Percentiles rank a stretch among this genome's conserved stretches.
Conservation (phyloP, 64 coral and sea anemone species). For the Stichodactyla helianthus region DNA sequence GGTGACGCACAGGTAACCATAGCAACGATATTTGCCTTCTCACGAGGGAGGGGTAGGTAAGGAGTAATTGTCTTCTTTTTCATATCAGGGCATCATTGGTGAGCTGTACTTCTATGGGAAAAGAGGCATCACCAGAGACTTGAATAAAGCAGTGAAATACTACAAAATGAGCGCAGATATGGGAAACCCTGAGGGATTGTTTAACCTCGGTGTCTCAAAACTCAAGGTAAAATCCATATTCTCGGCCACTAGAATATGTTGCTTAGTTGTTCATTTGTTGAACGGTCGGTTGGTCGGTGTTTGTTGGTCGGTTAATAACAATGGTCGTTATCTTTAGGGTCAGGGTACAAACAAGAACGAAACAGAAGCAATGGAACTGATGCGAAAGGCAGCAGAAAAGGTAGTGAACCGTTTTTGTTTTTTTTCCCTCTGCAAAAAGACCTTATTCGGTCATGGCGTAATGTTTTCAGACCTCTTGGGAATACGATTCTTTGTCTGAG, state of each 20-base stretch:
- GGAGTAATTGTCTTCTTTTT: background rate
- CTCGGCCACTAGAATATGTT: too few relatives aligned
- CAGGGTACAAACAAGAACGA: conserved; percentile 77
- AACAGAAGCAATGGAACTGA: conserved; percentile 63
- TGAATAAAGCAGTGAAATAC: conserved; percentile 82
- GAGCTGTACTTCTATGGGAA: conserved; percentile 92
- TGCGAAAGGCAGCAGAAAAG: conserved; percentile 61
- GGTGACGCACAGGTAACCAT: conserved; percentile 56
- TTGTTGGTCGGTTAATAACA: background rate
- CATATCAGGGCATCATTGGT: conserved; percentile 47
- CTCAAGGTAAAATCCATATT: conserved; percentile 49
- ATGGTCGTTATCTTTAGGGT: conserved; percentile 20
- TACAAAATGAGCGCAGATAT: conserved; percentile 92
- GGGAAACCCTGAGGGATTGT: conserved; percentile 67
- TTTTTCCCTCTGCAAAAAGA: too few relatives aligned
- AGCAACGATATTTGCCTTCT: background rate
- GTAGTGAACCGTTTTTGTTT: background rate
- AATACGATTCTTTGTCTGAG: too few relatives aligned
- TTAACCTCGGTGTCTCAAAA: conserved; percentile 81
- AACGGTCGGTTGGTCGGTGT: background rate
- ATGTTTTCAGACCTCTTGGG: too few relatives aligned
- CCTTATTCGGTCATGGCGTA: too few relatives aligned
- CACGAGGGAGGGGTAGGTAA: background rate
- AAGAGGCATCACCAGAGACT: conserved; percentile 69
- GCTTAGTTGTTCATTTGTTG: background rate